Conservation (phyloP, 2,113 vertebrate species). For the Clinocottus analis region DNA sequence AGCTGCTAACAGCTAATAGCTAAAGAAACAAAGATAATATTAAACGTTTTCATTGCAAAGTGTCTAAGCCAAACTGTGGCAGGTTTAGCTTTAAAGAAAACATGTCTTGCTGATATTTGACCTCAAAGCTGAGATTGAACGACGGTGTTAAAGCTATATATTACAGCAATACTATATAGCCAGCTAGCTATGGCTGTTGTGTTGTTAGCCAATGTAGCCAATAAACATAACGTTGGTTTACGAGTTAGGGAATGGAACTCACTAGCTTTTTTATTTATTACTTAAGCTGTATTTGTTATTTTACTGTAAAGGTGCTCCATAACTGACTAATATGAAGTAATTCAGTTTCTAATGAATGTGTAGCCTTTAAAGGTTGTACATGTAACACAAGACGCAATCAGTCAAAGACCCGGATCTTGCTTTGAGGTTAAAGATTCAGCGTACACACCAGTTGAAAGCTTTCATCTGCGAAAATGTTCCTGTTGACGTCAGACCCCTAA, state of each 20-base stretch:
- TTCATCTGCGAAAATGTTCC: not conserved
- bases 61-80: not conserved
- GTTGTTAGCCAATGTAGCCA: not conserved
- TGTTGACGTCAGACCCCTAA: not conserved
- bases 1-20: constrained; percentile 10
- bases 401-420: not conserved
- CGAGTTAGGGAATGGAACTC: not conserved
- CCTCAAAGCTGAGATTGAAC: not conserved
- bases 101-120: not conserved
- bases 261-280: not conserved
- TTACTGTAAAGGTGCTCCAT: not conserved
- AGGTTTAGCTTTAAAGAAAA: not conserved
- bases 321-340: not conserved
- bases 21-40: not conserved
- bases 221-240: too few species aligned
- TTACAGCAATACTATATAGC: not conserved
- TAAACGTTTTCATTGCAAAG: not conserved
- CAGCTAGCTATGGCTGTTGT: not conserved
- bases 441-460: not conserved
- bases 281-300: not conserved
- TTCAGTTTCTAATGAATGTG: not conserved
- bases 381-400: too few species aligned
- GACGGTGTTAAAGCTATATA: not conserved
- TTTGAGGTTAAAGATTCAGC: not conserved
- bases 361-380: not conserved